Conservation (phyloP, 2,888 invertebrate genomes). For the Drosophila eohydei region DNA sequence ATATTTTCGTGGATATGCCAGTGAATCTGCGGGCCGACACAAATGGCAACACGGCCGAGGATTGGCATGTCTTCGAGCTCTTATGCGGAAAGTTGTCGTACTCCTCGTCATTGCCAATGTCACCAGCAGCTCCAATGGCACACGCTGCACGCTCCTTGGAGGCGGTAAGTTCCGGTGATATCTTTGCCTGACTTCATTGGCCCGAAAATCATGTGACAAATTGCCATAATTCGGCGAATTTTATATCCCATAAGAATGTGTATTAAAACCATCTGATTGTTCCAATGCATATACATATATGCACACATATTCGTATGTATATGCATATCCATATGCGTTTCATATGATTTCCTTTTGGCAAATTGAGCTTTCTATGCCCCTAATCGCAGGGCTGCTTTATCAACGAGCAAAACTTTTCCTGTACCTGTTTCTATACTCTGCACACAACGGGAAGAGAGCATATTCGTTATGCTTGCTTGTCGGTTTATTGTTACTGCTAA, state of each 20-base stretch:
- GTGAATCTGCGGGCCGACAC: constrained; percentile 60
- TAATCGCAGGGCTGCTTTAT: constrained; percentile 43
- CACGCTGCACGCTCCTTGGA: constrained; percentile 5
- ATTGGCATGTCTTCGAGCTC: constrained; percentile 91
- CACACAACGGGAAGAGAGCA: neutral
- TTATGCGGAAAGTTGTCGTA: constrained; percentile 84
- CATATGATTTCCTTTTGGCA: constrained; percentile 20
- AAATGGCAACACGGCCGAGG: constrained; percentile 87
- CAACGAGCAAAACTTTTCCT: constrained; percentile 37
- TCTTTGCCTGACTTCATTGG: constrained; percentile 20
- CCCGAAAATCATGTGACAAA: constrained; percentile 72
- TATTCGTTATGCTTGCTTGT: neutral
- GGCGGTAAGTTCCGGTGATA: constrained; percentile 43
- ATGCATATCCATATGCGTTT: constrained; percentile 30
- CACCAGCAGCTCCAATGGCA: constrained; percentile 13
- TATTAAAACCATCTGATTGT: constrained; percentile 12
- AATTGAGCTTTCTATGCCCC: constrained; percentile 25
- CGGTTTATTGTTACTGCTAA: neutral
- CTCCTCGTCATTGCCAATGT: constrained; percentile 51
- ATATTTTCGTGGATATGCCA: constrained; percentile 48
- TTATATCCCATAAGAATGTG: constrained; percentile 15
- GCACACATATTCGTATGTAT: neutral
- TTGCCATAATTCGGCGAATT: constrained; percentile 45
- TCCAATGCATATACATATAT: neutral
- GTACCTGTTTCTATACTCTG: constrained; percentile 8